A percentile compares a stretch with the other conserved stretches of the same genome.
phyloP scores from a whole-genome alignment of 2,113 vertebrate species.

The Sminthopsis crassicaudata region DNA sequence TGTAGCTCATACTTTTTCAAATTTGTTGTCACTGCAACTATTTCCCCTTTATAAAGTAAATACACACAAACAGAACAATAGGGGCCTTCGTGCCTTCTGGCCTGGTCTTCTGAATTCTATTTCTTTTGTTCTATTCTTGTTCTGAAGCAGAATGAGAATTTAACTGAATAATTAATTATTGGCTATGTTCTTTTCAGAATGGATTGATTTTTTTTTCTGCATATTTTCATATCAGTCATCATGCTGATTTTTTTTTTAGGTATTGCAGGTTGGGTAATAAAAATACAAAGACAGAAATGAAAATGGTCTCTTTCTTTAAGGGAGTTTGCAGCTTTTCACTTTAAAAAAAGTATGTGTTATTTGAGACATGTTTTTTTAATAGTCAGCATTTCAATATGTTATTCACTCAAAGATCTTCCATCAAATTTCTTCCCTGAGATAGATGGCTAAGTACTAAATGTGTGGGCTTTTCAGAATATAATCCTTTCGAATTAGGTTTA shows the following conservation, averaged over 20 bases:
- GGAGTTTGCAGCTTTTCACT: neutral
- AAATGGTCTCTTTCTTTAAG: neutral
- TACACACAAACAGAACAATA: slow-evolving; percentile 32
- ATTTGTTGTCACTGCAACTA: slow-evolving; percentile 31
- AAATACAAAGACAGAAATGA: neutral
- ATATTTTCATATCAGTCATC: neutral
- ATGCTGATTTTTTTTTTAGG: neutral
- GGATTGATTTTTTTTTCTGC: neutral
- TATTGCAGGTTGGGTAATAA: neutral
- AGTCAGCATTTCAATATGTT: neutral
- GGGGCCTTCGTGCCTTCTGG: slow-evolving; percentile 19
- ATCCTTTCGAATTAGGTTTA: neutral
- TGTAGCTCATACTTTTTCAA: slow-evolving; percentile 45
- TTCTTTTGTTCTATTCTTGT: slow-evolving; percentile 53
- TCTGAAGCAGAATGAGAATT: slow-evolving; percentile 24
- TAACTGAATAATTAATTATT: slow-evolving; percentile 36
- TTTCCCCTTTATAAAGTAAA: neutral
- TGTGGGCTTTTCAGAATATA: neutral
- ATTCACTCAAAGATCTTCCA: neutral
- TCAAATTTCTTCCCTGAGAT: neutral
- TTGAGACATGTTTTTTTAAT: neutral
- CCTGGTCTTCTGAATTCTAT: neutral
- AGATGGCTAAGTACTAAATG: neutral
- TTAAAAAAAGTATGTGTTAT: neutral
- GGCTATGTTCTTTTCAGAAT: slow-evolving; percentile 24